A percentile compares a stretch with the other conserved stretches of the same genome.
phyloP scores from a whole-genome alignment of 2,888 invertebrate species.

The Mamestra brassicae region DNA sequence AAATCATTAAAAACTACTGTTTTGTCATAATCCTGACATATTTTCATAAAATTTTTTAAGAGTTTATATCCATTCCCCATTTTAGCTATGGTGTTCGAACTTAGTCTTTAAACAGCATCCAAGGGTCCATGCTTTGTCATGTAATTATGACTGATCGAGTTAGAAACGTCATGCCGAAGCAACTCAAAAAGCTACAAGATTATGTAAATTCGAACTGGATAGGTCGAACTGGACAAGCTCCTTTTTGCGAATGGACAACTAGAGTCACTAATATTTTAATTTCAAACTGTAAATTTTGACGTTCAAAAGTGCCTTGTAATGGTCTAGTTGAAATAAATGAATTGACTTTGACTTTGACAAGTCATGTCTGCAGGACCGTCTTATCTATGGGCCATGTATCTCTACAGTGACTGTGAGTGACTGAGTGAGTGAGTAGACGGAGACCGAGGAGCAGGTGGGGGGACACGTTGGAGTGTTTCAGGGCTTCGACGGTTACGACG shows the following conservation, averaged over 20 bases:
- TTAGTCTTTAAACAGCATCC: neutral
- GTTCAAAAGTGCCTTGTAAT: no score
- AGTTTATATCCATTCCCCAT: neutral
- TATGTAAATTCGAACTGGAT: no score
- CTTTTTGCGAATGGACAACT: no score
- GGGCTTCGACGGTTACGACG: neutral
- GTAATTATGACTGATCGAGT: neutral
- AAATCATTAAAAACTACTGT: slow-evolving; percentile 19
- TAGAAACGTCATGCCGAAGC: neutral
- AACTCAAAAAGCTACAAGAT: no score
- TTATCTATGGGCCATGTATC: neutral
- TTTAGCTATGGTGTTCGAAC: neutral
- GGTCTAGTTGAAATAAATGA: no score
- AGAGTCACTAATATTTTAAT: no score
- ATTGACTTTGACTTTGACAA: no score
- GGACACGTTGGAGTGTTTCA: neutral
- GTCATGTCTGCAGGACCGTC: neutral
- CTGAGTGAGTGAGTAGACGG: no score
- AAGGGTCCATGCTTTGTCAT: neutral
- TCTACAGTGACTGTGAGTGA: no score
- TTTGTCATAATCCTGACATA: neutral
- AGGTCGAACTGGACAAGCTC: no score
- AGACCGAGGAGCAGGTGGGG: neutral
- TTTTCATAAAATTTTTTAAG: neutral
- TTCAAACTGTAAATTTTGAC: no score